Evolutionary conservation across 1,140 invertebrate species (phyloP).

Genomic region (Dendroctonus valens): DNA sequence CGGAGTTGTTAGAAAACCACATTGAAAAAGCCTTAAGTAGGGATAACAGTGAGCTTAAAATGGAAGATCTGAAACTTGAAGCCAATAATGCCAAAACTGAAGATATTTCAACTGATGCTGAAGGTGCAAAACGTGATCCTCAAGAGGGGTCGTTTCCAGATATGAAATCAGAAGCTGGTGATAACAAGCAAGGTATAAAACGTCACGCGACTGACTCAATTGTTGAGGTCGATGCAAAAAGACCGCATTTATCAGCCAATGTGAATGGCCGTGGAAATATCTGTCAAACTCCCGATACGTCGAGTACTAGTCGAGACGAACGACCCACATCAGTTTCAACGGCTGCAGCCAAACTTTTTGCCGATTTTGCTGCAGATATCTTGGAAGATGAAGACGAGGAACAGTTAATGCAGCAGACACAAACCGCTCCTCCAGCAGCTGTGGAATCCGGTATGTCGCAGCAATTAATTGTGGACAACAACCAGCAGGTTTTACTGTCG

Average conservation of each 20-base stretch:
- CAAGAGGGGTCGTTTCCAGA: neutral
- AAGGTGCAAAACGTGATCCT: too few species aligned
- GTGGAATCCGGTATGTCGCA: constrained; percentile 21
- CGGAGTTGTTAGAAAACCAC: constrained; percentile 63
- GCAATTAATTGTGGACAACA: constrained; percentile 47
- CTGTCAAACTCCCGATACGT: constrained; percentile 53
- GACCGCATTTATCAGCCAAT: constrained; percentile 50
- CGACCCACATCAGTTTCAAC: constrained; percentile 61
- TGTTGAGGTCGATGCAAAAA: constrained; percentile 53
- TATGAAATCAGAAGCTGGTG: constrained; percentile 8
- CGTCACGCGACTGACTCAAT: constrained; percentile 49
- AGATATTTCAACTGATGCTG: neutral
- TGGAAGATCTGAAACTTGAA: constrained; percentile 19
- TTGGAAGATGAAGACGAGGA: constrained; percentile 68
- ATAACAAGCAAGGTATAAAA: constrained; percentile 46
- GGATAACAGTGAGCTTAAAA: constrained; percentile 31
- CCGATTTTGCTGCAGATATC: constrained; percentile 67
- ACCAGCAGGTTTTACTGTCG: constrained; percentile 41
- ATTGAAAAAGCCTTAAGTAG: constrained; percentile 57
- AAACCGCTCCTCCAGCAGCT: constrained; percentile 18
- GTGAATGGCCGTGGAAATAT: constrained; percentile 54
- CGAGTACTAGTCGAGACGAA: constrained; percentile 54
- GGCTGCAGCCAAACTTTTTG: constrained; percentile 69
- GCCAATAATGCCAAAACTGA: constrained; percentile 1
- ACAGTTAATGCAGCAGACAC: constrained; percentile 49